Percentiles rank a stretch among this genome's conserved stretches.
phyloP scores from a whole-genome alignment of 2,113 vertebrate genomes.

The Equus przewalskii region DNA sequence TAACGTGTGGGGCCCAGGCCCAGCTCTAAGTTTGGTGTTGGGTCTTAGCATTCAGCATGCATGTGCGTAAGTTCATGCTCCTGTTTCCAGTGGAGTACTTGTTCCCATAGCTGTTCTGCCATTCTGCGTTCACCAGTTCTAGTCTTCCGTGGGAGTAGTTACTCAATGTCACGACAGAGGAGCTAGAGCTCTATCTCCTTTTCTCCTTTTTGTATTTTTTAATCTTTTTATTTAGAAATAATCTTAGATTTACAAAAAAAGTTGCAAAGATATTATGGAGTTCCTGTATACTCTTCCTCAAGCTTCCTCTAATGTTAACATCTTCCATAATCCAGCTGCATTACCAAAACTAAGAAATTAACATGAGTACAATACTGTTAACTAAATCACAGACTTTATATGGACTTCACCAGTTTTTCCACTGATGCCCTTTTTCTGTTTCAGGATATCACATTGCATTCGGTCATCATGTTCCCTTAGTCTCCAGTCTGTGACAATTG shows the following conservation, averaged over 20 bases:
- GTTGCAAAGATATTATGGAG: not conserved
- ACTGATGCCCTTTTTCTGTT: not conserved
- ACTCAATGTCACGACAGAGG: not conserved
- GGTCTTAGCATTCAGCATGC: not conserved
- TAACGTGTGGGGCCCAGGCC: not conserved
- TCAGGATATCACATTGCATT: not conserved
- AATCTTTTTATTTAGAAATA: not conserved
- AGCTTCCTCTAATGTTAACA: not conserved
- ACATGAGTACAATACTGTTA: not conserved
- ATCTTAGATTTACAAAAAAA: not conserved
- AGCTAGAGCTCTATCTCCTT: not conserved
- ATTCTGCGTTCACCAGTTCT: not conserved
- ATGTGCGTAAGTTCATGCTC: not conserved
- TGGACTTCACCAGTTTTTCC: not conserved
- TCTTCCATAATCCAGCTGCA: not conserved
- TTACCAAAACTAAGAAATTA: not conserved
- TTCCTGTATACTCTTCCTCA: not conserved
- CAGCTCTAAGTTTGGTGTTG: not conserved
- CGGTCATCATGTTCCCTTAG: not conserved
- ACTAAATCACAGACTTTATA: not conserved
- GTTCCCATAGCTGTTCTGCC: not conserved
- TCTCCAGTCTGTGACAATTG: not conserved
- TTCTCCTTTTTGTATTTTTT: not conserved
- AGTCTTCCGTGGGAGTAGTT: not conserved
- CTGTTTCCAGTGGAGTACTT: not conserved